These are phyloP conservation scores for Amphilophus citrinellus DNA, from an alignment of 2,113 vertebrate genomes.

Conservation along the genomic window DNA sequence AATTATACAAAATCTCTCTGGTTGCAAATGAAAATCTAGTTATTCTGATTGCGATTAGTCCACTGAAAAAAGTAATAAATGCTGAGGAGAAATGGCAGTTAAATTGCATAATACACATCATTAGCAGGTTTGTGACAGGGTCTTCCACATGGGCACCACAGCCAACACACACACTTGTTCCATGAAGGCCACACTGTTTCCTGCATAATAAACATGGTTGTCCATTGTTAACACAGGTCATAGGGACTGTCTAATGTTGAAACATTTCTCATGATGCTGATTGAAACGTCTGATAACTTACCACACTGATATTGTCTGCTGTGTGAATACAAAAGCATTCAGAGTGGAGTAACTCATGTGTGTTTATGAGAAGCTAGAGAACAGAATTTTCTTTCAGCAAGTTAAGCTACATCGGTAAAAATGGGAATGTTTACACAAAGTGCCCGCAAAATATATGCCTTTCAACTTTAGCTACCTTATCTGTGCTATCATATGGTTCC, in stretches of 20 bases:
- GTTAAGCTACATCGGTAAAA: not conserved
- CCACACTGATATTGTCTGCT: not conserved
- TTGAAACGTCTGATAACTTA: not conserved
- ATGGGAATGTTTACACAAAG: not conserved
- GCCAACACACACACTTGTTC: not conserved
- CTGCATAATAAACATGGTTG: not conserved
- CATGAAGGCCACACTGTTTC: not conserved
- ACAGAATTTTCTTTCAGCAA: not conserved
- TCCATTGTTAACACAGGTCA: not conserved
- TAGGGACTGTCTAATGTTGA: not conserved
- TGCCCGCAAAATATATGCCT: not conserved
- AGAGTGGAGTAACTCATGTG: not conserved
- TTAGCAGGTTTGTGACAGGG: conserved; percentile 6
- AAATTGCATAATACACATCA: conserved; percentile 2
- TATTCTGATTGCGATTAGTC: not conserved
- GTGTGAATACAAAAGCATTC: not conserved
- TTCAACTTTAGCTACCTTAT: not conserved
- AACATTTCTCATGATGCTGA: not conserved
- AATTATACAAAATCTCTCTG: not conserved
- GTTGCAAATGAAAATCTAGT: not conserved
- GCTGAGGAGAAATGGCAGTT: not conserved
- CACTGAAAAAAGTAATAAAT: not conserved
- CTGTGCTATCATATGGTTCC: conserved; percentile 25
- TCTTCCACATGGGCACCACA: not conserved
- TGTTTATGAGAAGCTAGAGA: not conserved